Evolutionary conservation across 1,140 invertebrate genomes (phyloP).

Genomic region (Rhagoletis pomonella): DNA sequence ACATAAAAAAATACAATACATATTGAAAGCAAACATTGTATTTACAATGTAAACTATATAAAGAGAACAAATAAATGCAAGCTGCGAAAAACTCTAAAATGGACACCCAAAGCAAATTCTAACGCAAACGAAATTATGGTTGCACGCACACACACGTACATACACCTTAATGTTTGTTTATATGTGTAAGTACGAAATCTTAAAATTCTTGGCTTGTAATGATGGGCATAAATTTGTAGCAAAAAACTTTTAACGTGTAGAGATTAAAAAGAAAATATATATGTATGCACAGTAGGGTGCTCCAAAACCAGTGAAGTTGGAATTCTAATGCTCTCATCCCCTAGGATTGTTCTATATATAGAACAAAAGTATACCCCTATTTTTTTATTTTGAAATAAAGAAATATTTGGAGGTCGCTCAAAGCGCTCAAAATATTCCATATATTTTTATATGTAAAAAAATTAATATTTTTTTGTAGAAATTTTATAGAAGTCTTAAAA

Average conservation of each 20-base stretch:
- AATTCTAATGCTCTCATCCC: too few relatives aligned
- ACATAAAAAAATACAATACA: neutral
- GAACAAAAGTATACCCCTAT: too few relatives aligned
- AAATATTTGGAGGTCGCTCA: too few relatives aligned
- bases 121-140: neutral
- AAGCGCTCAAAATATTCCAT: too few relatives aligned
- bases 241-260: neutral
- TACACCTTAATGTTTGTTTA: too few relatives aligned
- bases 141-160: neutral
- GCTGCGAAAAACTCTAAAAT: neutral
- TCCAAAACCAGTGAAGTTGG: too few relatives aligned
- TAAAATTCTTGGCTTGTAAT: neutral
- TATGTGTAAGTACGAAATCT: neutral
- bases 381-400: too few relatives aligned
- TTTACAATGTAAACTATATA: neutral
- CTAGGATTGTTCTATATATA: too few relatives aligned
- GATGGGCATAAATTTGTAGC: constrained; percentile 9
- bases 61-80: neutral
- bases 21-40: neutral
- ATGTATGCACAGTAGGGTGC: neutral
- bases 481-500: too few relatives aligned
- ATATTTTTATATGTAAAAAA: too few relatives aligned
- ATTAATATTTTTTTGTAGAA: too few relatives aligned
- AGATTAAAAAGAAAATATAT: constrained; percentile 39
- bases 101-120: neutral